Evolutionary conservation across 2,888 invertebrate genomes (phyloP).

Genomic region (Calameuta pallipes): DNA sequence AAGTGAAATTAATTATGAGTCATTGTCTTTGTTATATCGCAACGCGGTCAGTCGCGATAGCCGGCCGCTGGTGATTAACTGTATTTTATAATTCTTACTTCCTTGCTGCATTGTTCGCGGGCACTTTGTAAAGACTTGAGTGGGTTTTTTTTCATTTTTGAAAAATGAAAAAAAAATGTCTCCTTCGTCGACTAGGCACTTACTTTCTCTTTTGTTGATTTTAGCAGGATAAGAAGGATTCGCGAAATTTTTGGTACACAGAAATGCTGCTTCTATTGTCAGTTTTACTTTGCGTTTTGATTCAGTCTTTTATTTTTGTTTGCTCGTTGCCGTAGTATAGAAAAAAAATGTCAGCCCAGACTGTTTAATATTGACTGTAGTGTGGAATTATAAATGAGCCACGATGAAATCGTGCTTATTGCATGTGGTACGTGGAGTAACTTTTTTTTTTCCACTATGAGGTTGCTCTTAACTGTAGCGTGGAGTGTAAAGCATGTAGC

Average conservation of each 20-base stretch:
- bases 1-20: neutral
- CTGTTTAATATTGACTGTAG: slow-evolving; percentile 24
- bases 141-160: neutral
- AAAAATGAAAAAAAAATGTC: neutral
- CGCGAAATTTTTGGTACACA: neutral
- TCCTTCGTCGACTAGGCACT: neutral
- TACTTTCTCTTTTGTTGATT: neutral
- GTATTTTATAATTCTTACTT: no score
- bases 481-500: neutral
- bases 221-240: neutral
- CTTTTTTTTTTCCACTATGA: neutral
- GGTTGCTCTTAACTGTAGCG: neutral
- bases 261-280: neutral
- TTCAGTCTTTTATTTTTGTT: neutral
- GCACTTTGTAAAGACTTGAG: neutral
- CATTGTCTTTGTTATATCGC: neutral
- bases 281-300: neutral
- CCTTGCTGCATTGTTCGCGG: no score
- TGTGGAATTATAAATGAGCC: slow-evolving; percentile 14
- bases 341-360: neutral
- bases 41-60: neutral
- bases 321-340: neutral
- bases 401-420: neutral
- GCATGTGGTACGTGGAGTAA: neutral
- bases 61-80: no score